Percentiles rank a stretch among this genome's conserved stretches.
phyloP scores from a whole-genome alignment of 1,140 invertebrate species.

The Goniozus legneri region DNA sequence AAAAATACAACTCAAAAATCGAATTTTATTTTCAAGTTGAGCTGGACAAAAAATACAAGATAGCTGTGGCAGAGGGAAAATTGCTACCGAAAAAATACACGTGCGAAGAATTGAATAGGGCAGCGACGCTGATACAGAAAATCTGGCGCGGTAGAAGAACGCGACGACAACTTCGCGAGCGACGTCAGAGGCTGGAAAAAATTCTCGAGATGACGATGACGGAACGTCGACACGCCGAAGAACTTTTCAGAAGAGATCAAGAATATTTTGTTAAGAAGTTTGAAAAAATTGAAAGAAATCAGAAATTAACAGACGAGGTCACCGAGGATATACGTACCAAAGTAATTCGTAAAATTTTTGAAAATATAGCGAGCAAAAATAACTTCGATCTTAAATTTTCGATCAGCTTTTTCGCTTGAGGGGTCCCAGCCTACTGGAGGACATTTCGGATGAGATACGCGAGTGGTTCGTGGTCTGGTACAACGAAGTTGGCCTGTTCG shows the following conservation, averaged over 20 bases:
- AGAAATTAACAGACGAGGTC: conserved; percentile 53
- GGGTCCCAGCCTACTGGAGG: conserved; percentile 62
- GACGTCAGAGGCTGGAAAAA: conserved; percentile 12
- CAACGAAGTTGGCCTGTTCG: conserved; percentile 51
- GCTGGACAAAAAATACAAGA: too few species aligned
- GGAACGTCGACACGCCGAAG: too few species aligned
- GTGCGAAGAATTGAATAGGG: too few species aligned
- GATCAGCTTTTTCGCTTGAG: conserved; percentile 49
- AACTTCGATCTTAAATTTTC: conserved; percentile 5
- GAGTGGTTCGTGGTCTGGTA: conserved; percentile 66
- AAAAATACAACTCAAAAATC: too few species aligned
- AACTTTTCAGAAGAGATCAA: conserved; percentile 50
- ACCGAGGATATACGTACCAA: conserved; percentile 57
- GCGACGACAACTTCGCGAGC: background rate
- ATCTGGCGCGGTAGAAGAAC: background rate
- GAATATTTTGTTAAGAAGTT: conserved; percentile 54
- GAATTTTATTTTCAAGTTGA: too few species aligned
- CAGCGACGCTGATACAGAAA: too few species aligned
- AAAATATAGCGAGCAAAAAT: background rate
- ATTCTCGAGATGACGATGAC: conserved; percentile 11
- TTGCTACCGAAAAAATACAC: conserved; percentile 18
- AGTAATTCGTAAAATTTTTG: conserved; percentile 33
- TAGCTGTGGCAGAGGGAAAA: too few species aligned
- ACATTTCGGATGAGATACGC: conserved; percentile 66
- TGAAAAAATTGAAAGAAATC: too few species aligned